Evolutionary conservation across 2,113 vertebrate genomes (phyloP), one percentile per base, ranked within the genome.

Genomic region (Oncorhynchus gorbuscha): DNA sequence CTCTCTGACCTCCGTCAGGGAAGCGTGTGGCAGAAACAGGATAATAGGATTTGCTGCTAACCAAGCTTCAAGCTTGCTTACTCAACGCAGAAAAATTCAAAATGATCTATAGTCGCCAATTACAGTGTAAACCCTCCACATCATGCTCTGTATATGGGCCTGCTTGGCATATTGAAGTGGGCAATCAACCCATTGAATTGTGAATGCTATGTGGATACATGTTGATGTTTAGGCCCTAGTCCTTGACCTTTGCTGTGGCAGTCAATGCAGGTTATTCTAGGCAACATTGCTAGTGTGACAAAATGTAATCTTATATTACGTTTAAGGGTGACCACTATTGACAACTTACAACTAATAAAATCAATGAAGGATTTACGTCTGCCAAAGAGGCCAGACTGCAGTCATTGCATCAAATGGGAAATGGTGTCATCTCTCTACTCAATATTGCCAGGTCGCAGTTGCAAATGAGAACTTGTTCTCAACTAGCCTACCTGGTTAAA

Each of bases 11-110:
- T 91, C 79, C 59, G 76, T 68, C 70, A 71, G 72, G 77, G 83
- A 76, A 81, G 78, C 80, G 82, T 78, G 79, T 14, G 77, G 80
- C 58, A 80, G 84, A 91, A 92, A 89, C 81, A 78, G 84, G 91
- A 92, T 92, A 83, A 91, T 84, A 68, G 85, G 90, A 91, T 92
- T 89, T 89, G 69, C 73, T 76, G 70, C 66, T 80, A 80, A 16
- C 49, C 49, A 13, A 13, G 14, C 11, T 77, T 81, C 83, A 83
- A 85, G 84, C 82, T 86, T 9, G 64, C 61, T 87, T 79, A 83
- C 72, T 84, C 70, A 81, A 78, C 59, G 32, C 49, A 58, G 22
- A 61, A 18, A 39, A 59, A 62, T 64, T 49, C 45, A 77, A 73
- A 75, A 79, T 71, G 70, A 6, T 16, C 18, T 24, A 8, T 0